Evolutionary conservation across 30 jellyfish, hydroid and myxozoan genomes (phyloP).

Genomic region (Clytia hemisphaerica): DNA sequence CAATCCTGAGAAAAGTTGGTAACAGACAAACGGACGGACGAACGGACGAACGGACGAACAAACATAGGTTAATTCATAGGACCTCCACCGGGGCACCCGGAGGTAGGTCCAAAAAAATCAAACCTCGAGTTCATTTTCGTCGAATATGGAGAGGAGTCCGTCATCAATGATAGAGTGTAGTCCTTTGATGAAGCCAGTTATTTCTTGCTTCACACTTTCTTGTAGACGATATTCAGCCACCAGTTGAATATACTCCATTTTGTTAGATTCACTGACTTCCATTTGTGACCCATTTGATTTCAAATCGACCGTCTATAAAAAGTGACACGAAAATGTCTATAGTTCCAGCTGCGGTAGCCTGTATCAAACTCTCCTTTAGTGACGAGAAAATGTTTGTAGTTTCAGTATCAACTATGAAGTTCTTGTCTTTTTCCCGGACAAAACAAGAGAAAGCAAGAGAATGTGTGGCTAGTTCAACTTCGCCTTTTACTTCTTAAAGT

Average conservation of each 20-base stretch:
- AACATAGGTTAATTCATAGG: no score
- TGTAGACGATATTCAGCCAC: constrained; percentile 80
- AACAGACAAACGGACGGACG: no score
- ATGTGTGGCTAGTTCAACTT: no score
- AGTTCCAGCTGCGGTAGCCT: no score
- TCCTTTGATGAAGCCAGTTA: constrained; percentile 70
- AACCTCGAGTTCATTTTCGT: constrained; percentile 96
- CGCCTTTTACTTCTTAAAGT: no score
- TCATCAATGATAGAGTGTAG: constrained; percentile 63
- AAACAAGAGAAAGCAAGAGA: no score
- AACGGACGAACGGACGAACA: no score
- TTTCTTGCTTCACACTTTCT: constrained; percentile 63
- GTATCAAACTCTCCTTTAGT: background rate
- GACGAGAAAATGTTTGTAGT: background rate
- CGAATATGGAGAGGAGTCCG: constrained; percentile 78
- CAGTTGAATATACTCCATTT: constrained; percentile 60
- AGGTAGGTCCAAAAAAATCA: background rate
- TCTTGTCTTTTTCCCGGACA: background rate
- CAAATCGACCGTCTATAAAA: constrained; percentile 73
- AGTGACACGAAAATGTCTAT: background rate
- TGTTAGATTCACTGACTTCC: constrained; percentile 64
- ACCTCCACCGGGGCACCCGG: no score
- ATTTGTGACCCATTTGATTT: constrained; percentile 72
- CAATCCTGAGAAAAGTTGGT: no score
- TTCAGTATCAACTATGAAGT: background rate